Conservation (phyloP, 64 coral and sea anemone species). For the Trachythela sp. region DNA sequence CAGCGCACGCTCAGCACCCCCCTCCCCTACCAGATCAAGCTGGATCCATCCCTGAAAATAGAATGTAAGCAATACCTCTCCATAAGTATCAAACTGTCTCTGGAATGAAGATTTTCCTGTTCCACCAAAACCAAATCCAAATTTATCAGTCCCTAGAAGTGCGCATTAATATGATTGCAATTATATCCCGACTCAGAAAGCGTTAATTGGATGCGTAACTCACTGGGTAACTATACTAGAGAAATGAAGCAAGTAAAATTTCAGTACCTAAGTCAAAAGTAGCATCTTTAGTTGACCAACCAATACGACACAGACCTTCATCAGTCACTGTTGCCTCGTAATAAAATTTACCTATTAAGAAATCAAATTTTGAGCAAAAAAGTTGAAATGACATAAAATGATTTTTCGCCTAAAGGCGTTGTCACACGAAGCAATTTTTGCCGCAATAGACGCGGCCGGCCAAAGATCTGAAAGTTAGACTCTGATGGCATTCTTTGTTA, state of each 20-base stretch:
- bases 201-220: too few relatives aligned
- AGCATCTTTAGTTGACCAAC: constrained; percentile 82
- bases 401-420: too few relatives aligned
- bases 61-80: constrained; percentile 61
- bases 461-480: too few relatives aligned
- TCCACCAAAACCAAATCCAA: constrained; percentile 88
- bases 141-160: constrained; percentile 64
- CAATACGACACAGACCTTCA: constrained; percentile 86
- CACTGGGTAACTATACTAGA: not conserved
- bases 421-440: too few relatives aligned
- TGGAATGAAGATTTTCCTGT: constrained; percentile 85
- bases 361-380: not conserved
- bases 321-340: constrained; percentile 93
- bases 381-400: not conserved
- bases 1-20: too few relatives aligned
- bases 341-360: constrained; percentile 66
- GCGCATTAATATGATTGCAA: not conserved
- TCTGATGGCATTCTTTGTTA: too few relatives aligned
- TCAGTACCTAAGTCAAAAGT: constrained; percentile 63
- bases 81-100: constrained; percentile 86
- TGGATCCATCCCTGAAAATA: not conserved
- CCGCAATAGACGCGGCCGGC: too few relatives aligned
- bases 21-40: too few relatives aligned
- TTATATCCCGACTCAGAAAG: too few relatives aligned
- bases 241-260: not conserved